Evolutionary conservation across 2,888 invertebrate genomes (phyloP).

Genomic region (Hirtodrosophila trivittata): DNA sequence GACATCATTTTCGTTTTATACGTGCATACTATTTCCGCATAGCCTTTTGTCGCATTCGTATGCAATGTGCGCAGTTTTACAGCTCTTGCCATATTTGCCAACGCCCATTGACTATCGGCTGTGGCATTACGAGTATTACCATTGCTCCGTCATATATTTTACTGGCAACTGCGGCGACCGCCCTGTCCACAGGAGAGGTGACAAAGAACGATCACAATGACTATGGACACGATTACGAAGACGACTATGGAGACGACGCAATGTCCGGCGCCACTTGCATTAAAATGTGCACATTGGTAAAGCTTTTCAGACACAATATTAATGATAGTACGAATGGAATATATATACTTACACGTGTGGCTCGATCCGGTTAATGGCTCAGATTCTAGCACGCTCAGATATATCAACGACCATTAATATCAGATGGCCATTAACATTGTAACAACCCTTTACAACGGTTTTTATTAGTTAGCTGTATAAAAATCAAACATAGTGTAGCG

Average conservation of each 20-base stretch:
- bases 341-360: constrained; percentile 16
- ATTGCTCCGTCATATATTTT: constrained; percentile 68
- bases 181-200: constrained; percentile 54
- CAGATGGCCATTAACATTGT: no score
- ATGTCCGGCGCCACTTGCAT: constrained; percentile 44
- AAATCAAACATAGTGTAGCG: constrained; percentile 47
- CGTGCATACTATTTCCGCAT: constrained; percentile 42
- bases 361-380: constrained; percentile 63
- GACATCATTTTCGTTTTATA: no score
- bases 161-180: constrained; percentile 61
- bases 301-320: constrained; percentile 26
- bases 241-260: constrained; percentile 8
- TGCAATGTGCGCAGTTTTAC: constrained; percentile 25
- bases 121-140: constrained; percentile 44
- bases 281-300: no score
- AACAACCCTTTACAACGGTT: no score
- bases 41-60: constrained; percentile 33
- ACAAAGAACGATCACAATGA: constrained; percentile 30
- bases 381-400: constrained; percentile 50
- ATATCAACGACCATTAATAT: no score
- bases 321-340: constrained; percentile 38
- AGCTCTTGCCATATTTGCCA: constrained; percentile 36
- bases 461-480: no score
- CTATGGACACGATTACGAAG: no score
- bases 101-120: constrained; percentile 41